phyloP scores from a whole-genome alignment of 2,888 invertebrate genomes.

The Therioaphis trifolii region DNA sequence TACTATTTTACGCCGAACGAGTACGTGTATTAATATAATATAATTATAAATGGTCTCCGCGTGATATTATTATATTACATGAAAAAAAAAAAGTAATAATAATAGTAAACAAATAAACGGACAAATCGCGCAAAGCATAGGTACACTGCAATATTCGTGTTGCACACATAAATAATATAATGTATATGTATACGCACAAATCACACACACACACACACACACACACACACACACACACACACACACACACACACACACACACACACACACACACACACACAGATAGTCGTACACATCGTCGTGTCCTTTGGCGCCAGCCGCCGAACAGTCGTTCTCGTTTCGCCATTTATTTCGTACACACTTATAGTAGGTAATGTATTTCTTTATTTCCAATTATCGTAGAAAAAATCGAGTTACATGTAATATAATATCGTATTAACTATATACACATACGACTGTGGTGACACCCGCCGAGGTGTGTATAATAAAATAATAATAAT shows the following conservation, averaged over 20 bases:
- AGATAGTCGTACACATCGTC: too few species aligned
- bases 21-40: not conserved
- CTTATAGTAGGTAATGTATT: not conserved
- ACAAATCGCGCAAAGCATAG: not conserved
- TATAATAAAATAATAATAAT: conserved; percentile 21
- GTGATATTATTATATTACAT: not conserved
- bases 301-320: conserved; percentile 44
- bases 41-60: not conserved
- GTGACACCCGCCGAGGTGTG: conserved; percentile 22
- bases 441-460: not conserved
- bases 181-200: too few species aligned
- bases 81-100: not conserved
- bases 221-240: not conserved
- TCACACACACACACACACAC: not conserved
- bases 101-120: conserved; percentile 16
- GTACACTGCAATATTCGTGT: not conserved
- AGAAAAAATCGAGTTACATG: conserved; percentile 16
- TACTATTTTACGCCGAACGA: not conserved
- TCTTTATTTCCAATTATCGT: conserved; percentile 55
- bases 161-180: not conserved
- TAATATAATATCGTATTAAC: not conserved
- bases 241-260: not conserved
- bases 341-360: conserved; percentile 35
- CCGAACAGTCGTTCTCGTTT: conserved; percentile 39
- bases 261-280: not conserved